phyloP scores from a whole-genome alignment of 2,797 vertebrate species.

The Morus bassanus region DNA sequence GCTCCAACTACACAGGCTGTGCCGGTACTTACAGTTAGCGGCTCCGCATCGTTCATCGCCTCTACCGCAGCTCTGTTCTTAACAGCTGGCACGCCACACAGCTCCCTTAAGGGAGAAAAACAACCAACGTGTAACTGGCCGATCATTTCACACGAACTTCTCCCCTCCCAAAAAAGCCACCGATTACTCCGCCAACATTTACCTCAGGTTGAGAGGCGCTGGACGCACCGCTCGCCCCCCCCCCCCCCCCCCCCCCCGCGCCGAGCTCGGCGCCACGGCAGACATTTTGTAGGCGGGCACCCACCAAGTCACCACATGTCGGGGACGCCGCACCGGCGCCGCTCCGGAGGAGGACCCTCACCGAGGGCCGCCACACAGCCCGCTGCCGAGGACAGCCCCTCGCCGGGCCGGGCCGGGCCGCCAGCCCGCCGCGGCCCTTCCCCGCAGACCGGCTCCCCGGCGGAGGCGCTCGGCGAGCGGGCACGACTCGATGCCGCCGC shows the following conservation, averaged over 20 bases:
- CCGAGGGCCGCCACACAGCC: background rate
- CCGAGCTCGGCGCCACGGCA: background rate
- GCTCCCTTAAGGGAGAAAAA: fast-evolving
- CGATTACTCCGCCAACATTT: fast-evolving
- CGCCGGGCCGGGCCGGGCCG: no score
- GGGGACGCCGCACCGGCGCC: fast-evolving
- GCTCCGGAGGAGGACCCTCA: fast-evolving
- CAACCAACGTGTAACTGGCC: fast-evolving
- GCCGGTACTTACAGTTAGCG: background rate
- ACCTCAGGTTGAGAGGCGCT: fast-evolving
- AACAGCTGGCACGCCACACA: fast-evolving
- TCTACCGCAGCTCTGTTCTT: fast-evolving
- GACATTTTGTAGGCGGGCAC: background rate
- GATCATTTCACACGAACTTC: fast-evolving
- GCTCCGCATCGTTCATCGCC: background rate
- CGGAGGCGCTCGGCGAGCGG: fast-evolving
- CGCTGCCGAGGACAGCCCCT: fast-evolving
- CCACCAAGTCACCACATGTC: fast-evolving
- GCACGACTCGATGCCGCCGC: fast-evolving
- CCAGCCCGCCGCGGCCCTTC: no score
- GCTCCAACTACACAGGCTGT: fast-evolving
- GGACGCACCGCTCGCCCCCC: fast-evolving
- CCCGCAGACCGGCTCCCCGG: fast-evolving
- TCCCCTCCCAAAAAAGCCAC: background rate
- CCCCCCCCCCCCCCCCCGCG: fast-evolving